phyloP scores from a whole-genome alignment of 2,113 vertebrate genomes.

The Chrysochloris asiatica region DNA sequence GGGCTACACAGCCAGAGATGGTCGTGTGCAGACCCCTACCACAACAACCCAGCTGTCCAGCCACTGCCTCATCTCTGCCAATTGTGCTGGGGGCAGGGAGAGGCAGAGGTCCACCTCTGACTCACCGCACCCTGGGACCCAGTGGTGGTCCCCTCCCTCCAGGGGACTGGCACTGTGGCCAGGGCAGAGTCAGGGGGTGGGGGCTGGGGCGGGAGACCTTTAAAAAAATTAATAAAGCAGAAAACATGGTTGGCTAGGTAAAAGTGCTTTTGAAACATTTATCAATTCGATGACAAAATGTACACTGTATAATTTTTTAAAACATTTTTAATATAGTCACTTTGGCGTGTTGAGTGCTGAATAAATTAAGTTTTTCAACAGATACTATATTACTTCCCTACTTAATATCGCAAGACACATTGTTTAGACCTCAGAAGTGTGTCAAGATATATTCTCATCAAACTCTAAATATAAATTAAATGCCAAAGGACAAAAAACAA shows the following conservation, averaged over 20 bases:
- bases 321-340: slow-evolving; percentile 13
- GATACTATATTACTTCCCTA: slow-evolving; percentile 12
- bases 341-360: neutral
- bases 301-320: slow-evolving; percentile 19
- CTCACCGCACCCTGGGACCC: slow-evolving; percentile 50
- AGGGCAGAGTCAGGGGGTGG: slow-evolving; percentile 29
- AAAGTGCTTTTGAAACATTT: slow-evolving; percentile 24
- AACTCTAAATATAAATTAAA: slow-evolving; percentile 31
- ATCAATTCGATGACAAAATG: slow-evolving; percentile 1
- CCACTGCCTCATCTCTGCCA: slow-evolving; percentile 58
- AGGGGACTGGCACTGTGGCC: slow-evolving; percentile 15
- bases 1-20: slow-evolving; percentile 57
- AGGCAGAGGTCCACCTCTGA: slow-evolving; percentile 65
- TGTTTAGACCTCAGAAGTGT: neutral
- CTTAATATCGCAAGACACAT: neutral
- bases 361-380: slow-evolving; percentile 20
- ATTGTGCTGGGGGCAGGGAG: slow-evolving; percentile 70
- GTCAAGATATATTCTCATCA: neutral
- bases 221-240: neutral
- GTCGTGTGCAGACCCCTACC: slow-evolving; percentile 56
- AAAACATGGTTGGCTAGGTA: neutral
- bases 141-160: slow-evolving; percentile 38
- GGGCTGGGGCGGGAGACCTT: slow-evolving; percentile 67
- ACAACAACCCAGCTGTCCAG: slow-evolving; percentile 47
- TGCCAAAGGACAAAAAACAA: neutral